These are phyloP conservation scores for Lepidochitona cinerea DNA, from an alignment of 2,888 invertebrate species.

Conservation along the genomic window DNA sequence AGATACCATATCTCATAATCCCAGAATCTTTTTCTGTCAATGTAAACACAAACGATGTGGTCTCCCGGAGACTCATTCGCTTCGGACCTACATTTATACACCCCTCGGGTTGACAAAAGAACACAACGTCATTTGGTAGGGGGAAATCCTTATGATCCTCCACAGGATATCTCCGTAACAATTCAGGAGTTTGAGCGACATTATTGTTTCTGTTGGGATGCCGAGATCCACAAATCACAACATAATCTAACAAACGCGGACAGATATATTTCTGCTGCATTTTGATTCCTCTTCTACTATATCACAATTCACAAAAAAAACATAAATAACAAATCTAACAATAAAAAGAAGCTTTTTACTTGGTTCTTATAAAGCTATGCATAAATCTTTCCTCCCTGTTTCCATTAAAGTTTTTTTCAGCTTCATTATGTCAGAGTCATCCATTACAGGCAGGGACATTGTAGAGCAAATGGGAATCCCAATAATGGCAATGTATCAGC, in stretches of 20 bases:
- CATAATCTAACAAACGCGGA: slow-evolving; percentile 84
- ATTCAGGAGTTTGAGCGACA: slow-evolving; percentile 86
- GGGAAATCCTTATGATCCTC: slow-evolving; percentile 98
- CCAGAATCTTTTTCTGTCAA: slow-evolving; percentile 99
- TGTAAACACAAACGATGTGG: slow-evolving; percentile 97
- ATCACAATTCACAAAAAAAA: background rate
- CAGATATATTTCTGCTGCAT: slow-evolving; percentile 72
- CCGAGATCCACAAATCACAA: slow-evolving; percentile 95
- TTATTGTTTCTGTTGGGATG: slow-evolving; percentile 74
- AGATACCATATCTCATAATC: slow-evolving; percentile 85
- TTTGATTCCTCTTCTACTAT: background rate
- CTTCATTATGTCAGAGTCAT: background rate
- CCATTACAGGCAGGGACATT: slow-evolving; percentile 3
- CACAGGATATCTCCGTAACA: slow-evolving; percentile 90
- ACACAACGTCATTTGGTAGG: slow-evolving; percentile 97
- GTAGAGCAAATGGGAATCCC: background rate
- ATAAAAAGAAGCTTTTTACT: background rate
- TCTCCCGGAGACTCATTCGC: slow-evolving; percentile 79
- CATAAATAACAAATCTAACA: background rate
- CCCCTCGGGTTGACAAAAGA: slow-evolving; percentile 99
- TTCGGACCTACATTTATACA: slow-evolving; percentile 90
- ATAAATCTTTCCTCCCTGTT: background rate
- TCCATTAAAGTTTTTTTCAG: background rate
- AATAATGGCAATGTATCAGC: background rate
- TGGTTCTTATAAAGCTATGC: background rate